Evolutionary conservation across 2,888 invertebrate species (phyloP).

Genomic region (Oxyteleia sp.): DNA sequence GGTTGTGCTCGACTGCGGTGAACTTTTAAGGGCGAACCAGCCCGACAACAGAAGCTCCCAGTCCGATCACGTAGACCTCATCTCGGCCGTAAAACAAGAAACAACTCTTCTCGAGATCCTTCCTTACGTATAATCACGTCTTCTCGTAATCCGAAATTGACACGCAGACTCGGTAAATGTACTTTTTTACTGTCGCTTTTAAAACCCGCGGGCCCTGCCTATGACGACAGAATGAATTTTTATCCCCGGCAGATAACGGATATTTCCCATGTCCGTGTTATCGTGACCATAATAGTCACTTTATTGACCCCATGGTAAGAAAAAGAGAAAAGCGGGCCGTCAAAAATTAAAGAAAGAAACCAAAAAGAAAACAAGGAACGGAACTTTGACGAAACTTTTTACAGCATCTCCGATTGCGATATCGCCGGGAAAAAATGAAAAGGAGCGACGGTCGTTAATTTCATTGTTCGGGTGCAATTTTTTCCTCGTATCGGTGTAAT

Average conservation of each 20-base stretch:
- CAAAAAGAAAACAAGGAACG: too few species aligned
- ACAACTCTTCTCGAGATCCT: conserved; percentile 75
- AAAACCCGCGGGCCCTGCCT: conserved; percentile 59
- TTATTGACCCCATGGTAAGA: conserved; percentile 36
- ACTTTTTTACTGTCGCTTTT: conserved; percentile 69
- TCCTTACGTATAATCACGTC: conserved; percentile 72
- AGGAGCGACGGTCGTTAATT: too few species aligned
- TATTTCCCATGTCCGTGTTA: conserved; percentile 42
- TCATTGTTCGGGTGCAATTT: too few species aligned
- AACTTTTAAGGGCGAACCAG: conserved; percentile 78
- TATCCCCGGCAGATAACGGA: conserved; percentile 66
- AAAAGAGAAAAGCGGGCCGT: too few species aligned
- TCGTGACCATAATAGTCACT: conserved; percentile 40
- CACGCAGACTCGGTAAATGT: conserved; percentile 64
- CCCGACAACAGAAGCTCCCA: conserved; percentile 64
- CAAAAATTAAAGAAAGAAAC: too few species aligned
- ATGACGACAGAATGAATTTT: conserved; percentile 69
- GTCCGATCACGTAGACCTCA: conserved; percentile 86
- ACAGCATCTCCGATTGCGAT: too few species aligned
- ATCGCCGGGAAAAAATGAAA: too few species aligned
- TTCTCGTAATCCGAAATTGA: conserved; percentile 68
- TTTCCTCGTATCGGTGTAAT: too few species aligned
- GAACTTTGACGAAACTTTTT: too few species aligned
- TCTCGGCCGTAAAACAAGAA: conserved; percentile 80
- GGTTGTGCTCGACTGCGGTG: conserved; percentile 77